Conservation (phyloP, 2,797 vertebrate genomes). For the Sebastes minor region DNA sequence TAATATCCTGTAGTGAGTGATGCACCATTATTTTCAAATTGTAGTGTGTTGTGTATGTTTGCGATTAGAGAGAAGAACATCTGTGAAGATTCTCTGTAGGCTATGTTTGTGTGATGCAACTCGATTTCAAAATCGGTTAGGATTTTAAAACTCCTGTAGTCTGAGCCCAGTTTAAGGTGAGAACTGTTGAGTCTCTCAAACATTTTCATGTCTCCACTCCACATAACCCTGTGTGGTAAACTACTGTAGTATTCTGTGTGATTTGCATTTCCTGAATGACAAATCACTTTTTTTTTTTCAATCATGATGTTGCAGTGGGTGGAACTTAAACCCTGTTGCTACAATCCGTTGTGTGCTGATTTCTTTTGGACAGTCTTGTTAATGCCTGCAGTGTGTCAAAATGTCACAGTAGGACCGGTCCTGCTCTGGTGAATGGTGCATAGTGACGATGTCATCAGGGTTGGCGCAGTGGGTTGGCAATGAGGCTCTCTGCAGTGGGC, state of each 20-base stretch:
- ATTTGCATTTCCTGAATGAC: neutral
- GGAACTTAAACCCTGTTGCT: neutral
- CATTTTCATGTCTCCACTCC: neutral
- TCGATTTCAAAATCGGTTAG: too few relatives aligned
- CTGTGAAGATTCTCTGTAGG: too few relatives aligned
- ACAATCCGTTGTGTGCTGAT: neutral
- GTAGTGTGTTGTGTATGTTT: too few relatives aligned
- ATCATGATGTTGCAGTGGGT: neutral
- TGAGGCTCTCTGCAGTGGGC: slow-evolving; percentile 72
- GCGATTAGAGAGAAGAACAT: too few relatives aligned
- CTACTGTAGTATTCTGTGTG: neutral
- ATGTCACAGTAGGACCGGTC: slow-evolving; percentile 27
- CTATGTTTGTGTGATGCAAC: too few relatives aligned
- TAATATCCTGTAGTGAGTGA: too few relatives aligned
- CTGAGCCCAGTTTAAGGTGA: too few relatives aligned
- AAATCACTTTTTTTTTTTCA: neutral
- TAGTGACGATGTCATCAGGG: slow-evolving; percentile 72
- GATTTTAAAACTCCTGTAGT: too few relatives aligned
- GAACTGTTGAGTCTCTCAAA: neutral
- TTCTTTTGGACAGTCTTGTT: neutral
- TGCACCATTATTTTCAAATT: too few relatives aligned
- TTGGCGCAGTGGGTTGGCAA: slow-evolving; percentile 77
- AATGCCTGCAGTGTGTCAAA: neutral
- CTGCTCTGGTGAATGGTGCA: slow-evolving; percentile 68
- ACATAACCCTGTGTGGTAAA: neutral